A percentile compares a stretch with the other conserved stretches of the same genome.
These are phyloP conservation scores for Emys orbicularis DNA, from an alignment of 2,797 vertebrate species.

Conservation along the genomic window DNA sequence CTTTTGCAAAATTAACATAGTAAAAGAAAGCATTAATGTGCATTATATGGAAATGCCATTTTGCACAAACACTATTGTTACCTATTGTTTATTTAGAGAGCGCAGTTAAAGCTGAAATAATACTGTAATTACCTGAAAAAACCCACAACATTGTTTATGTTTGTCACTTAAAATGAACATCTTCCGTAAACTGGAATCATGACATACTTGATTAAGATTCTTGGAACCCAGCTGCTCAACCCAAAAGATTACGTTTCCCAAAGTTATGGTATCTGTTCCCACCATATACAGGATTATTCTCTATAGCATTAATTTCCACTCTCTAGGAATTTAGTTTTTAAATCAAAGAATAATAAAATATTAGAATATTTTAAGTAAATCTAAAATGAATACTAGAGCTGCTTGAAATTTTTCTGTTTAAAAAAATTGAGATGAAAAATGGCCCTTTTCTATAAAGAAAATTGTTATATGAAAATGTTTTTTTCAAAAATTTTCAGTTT, in stretches of 20 bases:
- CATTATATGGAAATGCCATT: accelerated
- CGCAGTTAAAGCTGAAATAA: not conserved
- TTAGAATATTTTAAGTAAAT: not conserved
- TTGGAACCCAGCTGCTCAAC: not conserved
- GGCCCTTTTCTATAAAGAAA: not conserved
- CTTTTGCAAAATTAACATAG: not conserved
- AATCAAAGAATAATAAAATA: too few relatives aligned
- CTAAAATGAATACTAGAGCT: not conserved
- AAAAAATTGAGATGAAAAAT: not conserved
- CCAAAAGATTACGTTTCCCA: accelerated
- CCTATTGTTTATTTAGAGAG: not conserved
- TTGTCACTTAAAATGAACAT: not conserved
- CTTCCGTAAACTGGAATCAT: not conserved
- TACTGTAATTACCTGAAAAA: not conserved
- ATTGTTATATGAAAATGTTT: not conserved
- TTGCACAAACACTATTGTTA: not conserved
- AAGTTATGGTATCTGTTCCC: accelerated
- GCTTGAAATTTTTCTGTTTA: not conserved
- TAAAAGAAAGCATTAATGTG: not conserved
- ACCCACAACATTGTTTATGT: not conserved
- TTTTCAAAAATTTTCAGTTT: not conserved
- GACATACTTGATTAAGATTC: not conserved
- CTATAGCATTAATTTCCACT: too few relatives aligned
- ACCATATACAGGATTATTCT: not conserved
- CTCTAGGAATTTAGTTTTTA: not conserved